Evolutionary conservation across 92 coral and sea anemone species (phyloP).

Genomic region (Diadumene lineata): DNA sequence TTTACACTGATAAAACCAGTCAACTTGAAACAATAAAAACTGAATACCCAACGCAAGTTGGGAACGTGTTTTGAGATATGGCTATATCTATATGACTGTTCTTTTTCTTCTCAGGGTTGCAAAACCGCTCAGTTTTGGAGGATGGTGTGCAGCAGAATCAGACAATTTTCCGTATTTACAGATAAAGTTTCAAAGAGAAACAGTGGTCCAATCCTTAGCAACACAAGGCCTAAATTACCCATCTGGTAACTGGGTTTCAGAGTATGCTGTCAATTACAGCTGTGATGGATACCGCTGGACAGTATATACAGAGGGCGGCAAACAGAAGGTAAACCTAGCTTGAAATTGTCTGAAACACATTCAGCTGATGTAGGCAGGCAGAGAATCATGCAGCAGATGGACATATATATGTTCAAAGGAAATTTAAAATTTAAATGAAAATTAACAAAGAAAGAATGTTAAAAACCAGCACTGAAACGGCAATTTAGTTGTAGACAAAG

Average conservation of each 20-base stretch:
- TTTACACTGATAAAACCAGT: no score
- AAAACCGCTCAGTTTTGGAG: conserved; percentile 59
- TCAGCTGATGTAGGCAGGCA: no score
- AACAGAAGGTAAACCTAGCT: conserved; percentile 41
- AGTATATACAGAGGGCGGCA: conserved; percentile 45
- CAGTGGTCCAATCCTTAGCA: conserved; percentile 73
- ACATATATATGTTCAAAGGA: no score
- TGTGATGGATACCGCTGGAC: conserved; percentile 84
- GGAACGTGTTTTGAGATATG: no score
- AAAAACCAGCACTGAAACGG: neutral
- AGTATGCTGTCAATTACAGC: conserved; percentile 88
- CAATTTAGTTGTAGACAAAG: no score
- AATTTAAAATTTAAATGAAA: no score
- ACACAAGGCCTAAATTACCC: conserved; percentile 70
- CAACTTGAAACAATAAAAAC: no score
- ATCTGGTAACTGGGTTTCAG: conserved; percentile 72
- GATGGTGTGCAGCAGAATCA: conserved; percentile 82
- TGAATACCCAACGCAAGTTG: no score
- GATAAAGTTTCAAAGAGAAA: conserved; percentile 74
- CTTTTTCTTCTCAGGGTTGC: conserved; percentile 18
- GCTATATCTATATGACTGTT: neutral
- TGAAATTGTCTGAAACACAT: no score
- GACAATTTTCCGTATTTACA: conserved; percentile 72
- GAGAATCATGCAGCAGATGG: no score
- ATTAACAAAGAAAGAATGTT: neutral